Evolutionary conservation across 2,797 vertebrate species (phyloP).

Genomic region (Sebastes elongatus): DNA sequence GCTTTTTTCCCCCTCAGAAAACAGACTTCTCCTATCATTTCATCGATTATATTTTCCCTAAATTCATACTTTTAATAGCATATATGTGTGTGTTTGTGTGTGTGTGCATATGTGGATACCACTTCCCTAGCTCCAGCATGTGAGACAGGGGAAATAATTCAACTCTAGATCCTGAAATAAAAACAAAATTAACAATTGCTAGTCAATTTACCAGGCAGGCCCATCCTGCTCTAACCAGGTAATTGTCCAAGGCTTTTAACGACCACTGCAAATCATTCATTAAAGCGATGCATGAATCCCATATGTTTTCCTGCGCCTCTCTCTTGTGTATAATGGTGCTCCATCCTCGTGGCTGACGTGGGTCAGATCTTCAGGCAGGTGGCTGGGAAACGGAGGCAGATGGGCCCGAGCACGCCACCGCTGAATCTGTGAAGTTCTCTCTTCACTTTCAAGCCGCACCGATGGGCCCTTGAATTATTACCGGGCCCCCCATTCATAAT

Average conservation of each 20-base stretch:
- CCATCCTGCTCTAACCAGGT: slow-evolving; percentile 51
- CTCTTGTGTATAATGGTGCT: slow-evolving; percentile 66
- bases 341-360: slow-evolving; percentile 67
- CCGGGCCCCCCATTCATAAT: slow-evolving; percentile 84
- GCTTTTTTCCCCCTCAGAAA: not conserved
- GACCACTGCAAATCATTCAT: slow-evolving; percentile 66
- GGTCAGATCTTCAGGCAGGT: slow-evolving; percentile 80
- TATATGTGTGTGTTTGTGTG: not conserved
- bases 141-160: not conserved
- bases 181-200: slow-evolving; percentile 38
- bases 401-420: slow-evolving; percentile 69
- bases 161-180: not conserved
- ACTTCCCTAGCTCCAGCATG: not conserved
- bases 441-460: slow-evolving; percentile 80
- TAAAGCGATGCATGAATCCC: slow-evolving; percentile 68
- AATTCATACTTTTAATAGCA: not conserved
- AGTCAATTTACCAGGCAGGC: slow-evolving; percentile 43
- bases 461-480: slow-evolving; percentile 85
- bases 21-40: not conserved
- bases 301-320: slow-evolving; percentile 68
- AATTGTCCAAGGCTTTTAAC: slow-evolving; percentile 66
- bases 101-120: not conserved
- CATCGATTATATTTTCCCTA: not conserved
- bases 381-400: slow-evolving; percentile 79
- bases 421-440: slow-evolving; percentile 79